Percentiles rank a stretch among this genome's conserved stretches.
Conservation (phyloP, 2,797 vertebrate genomes). For the Chelon labrosus region DNA sequence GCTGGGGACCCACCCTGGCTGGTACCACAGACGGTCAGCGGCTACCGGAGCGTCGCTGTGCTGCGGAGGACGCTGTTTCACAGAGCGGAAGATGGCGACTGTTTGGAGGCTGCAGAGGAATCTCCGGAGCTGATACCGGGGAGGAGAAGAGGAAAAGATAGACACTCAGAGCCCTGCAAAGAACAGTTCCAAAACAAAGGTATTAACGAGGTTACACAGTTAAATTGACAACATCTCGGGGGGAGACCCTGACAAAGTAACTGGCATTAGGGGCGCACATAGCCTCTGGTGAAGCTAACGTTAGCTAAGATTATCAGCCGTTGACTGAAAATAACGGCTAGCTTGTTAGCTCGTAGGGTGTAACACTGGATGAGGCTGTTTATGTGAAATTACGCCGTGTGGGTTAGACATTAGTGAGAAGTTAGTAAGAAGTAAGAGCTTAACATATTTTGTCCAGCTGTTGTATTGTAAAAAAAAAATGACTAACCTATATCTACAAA, state of each 20-base stretch:
- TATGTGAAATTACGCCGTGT: slow-evolving; percentile 17
- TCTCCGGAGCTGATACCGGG: slow-evolving; percentile 84
- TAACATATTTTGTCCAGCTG: neutral
- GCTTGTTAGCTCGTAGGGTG: slow-evolving; percentile 39
- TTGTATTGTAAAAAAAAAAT: neutral
- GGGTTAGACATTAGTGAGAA: neutral
- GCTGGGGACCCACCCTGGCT: slow-evolving; percentile 53
- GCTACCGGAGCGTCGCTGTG: slow-evolving; percentile 46
- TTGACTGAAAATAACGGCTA: slow-evolving; percentile 36
- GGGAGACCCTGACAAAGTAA: slow-evolving; percentile 27
- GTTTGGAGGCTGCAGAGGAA: slow-evolving; percentile 78
- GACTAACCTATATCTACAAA: neutral
- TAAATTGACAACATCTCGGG: slow-evolving; percentile 23
- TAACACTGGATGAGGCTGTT: slow-evolving; percentile 11
- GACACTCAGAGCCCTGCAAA: slow-evolving; percentile 31
- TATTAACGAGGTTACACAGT: slow-evolving; percentile 29
- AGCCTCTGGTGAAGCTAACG: slow-evolving; percentile 48
- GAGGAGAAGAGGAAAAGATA: slow-evolving; percentile 55
- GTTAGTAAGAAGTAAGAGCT: neutral
- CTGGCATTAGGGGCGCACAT: slow-evolving; percentile 20
- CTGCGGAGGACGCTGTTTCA: slow-evolving; percentile 69
- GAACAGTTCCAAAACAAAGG: slow-evolving; percentile 64
- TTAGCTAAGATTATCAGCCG: slow-evolving; percentile 69
- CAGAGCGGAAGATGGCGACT: slow-evolving; percentile 86
- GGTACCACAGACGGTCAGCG: slow-evolving; percentile 19